Conservation (phyloP, 2,113 vertebrate genomes). For the Pao palembangensis region DNA sequence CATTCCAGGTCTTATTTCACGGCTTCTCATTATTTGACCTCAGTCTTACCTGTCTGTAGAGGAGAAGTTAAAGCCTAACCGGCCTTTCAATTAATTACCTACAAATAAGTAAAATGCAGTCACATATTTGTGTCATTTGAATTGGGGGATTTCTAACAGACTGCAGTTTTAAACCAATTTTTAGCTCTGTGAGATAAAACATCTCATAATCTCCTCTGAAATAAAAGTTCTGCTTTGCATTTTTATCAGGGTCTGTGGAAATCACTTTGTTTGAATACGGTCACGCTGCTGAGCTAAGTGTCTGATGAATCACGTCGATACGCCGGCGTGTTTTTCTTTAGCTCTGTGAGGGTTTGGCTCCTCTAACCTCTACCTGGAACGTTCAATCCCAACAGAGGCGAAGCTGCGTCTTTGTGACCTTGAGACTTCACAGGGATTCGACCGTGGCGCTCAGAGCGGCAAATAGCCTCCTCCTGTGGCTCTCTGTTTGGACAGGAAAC, state of each 20-base stretch:
- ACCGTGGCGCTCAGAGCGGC: slow-evolving; percentile 49
- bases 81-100: too few species aligned
- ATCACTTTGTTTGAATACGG: slow-evolving; percentile 58
- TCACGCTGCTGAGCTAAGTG: slow-evolving; percentile 24
- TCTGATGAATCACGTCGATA: slow-evolving; percentile 53
- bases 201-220: slow-evolving; percentile 37
- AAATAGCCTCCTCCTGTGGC: slow-evolving; percentile 67
- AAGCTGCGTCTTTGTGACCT: slow-evolving; percentile 64
- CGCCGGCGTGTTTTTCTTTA: slow-evolving; percentile 55
- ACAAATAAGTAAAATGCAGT: neutral
- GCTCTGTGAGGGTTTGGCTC: slow-evolving; percentile 39
- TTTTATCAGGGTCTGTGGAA: slow-evolving; percentile 58
- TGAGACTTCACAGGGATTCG: slow-evolving; percentile 67
- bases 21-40: slow-evolving; percentile 31
- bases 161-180: neutral
- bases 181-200: slow-evolving; percentile 37
- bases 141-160: neutral
- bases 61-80: slow-evolving; percentile 3
- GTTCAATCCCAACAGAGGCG: slow-evolving; percentile 46
- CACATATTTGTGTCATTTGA: neutral
- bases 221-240: slow-evolving; percentile 57
- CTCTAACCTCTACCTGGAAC: slow-evolving; percentile 60
- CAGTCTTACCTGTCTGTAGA: slow-evolving; percentile 24
- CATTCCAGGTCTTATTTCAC: slow-evolving; percentile 32
- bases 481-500: slow-evolving; percentile 69